Conservation (phyloP, 2,797 vertebrate species). For the Gymnothorax javanicus region DNA sequence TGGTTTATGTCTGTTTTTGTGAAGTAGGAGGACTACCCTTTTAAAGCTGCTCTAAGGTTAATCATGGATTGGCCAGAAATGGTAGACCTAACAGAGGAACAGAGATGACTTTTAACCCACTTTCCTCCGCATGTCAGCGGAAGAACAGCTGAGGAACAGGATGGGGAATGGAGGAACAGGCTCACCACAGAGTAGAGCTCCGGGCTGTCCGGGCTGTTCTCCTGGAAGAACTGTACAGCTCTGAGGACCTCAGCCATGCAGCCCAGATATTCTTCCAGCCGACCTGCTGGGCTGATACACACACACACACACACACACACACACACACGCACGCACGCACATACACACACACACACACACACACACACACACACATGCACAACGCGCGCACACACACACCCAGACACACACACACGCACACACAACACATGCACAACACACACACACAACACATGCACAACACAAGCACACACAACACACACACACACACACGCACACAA, state of each 20-base stretch:
- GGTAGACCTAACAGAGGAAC: background rate
- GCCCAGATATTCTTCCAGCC: constrained; percentile 88
- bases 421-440: too few relatives aligned
- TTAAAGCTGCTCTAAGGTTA: background rate
- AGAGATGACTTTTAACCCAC: background rate
- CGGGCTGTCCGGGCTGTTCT: constrained; percentile 95
- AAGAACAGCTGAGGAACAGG: background rate
- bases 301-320: background rate
- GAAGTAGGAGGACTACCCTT: too few relatives aligned
- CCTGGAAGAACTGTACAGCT: constrained; percentile 97
- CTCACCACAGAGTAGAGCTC: constrained; percentile 95
- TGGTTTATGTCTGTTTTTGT: too few relatives aligned
- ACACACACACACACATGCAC: background rate
- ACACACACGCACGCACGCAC: background rate
- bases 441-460: too few relatives aligned
- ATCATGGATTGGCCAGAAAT: background rate
- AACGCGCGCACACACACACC: too few relatives aligned
- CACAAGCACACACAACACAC: too few relatives aligned
- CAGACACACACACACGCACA: too few relatives aligned
- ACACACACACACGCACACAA: too few relatives aligned
- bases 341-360: background rate
- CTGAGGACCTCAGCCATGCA: constrained; percentile 97
- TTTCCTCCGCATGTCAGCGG: background rate
- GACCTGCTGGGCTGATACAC: constrained; percentile 81
- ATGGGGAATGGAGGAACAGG: background rate